Evolutionary conservation across 2,797 vertebrate species (phyloP).

Genomic region (Anisognathus igniventris): DNA sequence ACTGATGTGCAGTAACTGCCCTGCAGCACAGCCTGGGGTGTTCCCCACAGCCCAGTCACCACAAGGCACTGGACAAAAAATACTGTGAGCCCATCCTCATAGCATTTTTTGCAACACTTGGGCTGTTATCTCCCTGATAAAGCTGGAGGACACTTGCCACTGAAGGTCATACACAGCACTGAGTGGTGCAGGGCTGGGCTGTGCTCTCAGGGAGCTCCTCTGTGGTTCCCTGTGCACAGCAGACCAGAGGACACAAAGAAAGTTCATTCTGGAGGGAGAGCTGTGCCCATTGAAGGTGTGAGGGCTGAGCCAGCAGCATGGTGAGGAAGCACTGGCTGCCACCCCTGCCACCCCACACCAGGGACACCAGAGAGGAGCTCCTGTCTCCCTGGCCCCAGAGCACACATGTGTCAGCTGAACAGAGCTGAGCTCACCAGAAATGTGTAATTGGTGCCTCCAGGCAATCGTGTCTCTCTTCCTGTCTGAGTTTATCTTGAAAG

Average conservation of each 20-base stretch:
- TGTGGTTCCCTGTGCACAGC: background rate
- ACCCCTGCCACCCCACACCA: background rate
- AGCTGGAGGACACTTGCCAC: background rate
- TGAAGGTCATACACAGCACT: background rate
- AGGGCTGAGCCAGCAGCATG: background rate
- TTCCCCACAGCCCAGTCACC: background rate
- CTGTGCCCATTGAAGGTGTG: background rate
- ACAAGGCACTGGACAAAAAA: no score
- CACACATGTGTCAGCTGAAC: background rate
- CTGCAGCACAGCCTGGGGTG: background rate
- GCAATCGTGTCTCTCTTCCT: constrained; percentile 51
- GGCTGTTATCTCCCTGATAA: background rate
- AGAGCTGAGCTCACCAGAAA: constrained; percentile 58
- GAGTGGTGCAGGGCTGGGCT: background rate
- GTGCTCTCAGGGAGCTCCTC: background rate
- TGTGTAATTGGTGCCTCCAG: constrained; percentile 49
- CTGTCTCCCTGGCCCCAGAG: background rate
- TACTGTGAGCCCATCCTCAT: background rate
- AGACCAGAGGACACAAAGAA: background rate
- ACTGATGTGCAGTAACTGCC: background rate
- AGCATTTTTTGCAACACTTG: background rate
- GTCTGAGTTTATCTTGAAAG: constrained; percentile 67
- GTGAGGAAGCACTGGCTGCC: background rate
- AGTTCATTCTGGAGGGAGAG: background rate
- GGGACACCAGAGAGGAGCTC: background rate